phyloP scores from a whole-genome alignment of 2,113 vertebrate genomes.

The Neolamprologus brichardi region DNA sequence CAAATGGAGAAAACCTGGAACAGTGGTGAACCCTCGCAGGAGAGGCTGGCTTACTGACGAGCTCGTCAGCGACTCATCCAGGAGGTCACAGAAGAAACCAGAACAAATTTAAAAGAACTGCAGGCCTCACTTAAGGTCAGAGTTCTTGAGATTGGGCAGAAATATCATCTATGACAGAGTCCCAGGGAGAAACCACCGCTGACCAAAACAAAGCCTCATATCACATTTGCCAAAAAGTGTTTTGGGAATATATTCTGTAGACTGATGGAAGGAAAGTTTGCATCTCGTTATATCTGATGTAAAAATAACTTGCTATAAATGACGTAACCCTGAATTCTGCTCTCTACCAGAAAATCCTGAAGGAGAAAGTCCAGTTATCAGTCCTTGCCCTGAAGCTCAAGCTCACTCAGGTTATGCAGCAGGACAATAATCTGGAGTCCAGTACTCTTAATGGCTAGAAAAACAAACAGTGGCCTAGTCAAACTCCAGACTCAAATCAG shows the following conservation, averaged over 20 bases:
- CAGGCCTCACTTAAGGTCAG: not conserved
- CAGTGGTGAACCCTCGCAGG: not conserved
- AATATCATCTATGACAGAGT: not conserved
- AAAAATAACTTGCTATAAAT: not conserved
- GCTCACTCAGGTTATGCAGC: not conserved
- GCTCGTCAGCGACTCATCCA: not conserved
- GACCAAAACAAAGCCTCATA: not conserved
- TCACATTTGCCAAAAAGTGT: not conserved
- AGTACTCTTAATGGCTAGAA: not conserved
- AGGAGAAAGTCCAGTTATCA: not conserved
- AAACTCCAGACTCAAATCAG: not conserved
- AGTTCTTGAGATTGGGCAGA: not conserved
- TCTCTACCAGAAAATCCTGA: not conserved
- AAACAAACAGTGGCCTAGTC: not conserved
- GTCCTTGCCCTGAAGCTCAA: not conserved
- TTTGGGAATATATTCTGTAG: not conserved
- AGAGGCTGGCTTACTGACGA: not conserved
- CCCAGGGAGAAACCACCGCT: not conserved
- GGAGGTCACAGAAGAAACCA: not conserved
- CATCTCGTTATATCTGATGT: rapidly evolving
- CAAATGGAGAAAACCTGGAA: not conserved
- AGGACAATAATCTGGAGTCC: not conserved
- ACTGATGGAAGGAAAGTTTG: not conserved
- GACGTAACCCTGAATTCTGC: rapidly evolving
- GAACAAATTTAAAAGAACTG: not conserved